phyloP scores from a whole-genome alignment of 2,888 invertebrate genomes.

The Neria commutata region DNA sequence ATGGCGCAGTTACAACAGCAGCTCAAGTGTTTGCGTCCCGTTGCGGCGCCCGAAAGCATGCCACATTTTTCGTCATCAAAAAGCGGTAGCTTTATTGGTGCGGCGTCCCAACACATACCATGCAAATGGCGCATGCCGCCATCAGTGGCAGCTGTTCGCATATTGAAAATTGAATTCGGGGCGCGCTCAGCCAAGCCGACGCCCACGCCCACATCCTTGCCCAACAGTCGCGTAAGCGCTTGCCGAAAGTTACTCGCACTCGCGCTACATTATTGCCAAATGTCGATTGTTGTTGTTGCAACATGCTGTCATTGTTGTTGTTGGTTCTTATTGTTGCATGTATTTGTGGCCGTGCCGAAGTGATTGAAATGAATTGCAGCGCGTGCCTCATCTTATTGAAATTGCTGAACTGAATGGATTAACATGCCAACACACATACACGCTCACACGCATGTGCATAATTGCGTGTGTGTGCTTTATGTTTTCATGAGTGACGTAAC shows the following conservation, averaged over 20 bases:
- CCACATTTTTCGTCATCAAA: conserved; percentile 2
- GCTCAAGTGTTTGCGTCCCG: too few relatives aligned
- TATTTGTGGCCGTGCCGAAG: too few relatives aligned
- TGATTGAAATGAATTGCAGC: background rate
- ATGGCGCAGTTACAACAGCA: too few relatives aligned
- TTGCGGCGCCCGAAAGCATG: conserved; percentile 1
- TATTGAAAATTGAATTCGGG: conserved; percentile 48
- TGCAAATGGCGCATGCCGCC: conserved; percentile 34
- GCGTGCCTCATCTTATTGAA: too few relatives aligned
- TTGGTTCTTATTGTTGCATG: too few relatives aligned
- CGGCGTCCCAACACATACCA: too few relatives aligned
- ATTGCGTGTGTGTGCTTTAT: background rate
- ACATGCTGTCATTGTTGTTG: too few relatives aligned
- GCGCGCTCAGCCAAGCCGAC: background rate
- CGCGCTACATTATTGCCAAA: background rate
- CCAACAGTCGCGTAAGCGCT: background rate
- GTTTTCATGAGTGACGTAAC: too few relatives aligned
- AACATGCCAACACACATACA: background rate
- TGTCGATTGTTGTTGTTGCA: background rate
- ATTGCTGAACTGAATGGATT: background rate
- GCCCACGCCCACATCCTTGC: too few relatives aligned
- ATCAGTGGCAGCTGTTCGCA: conserved; percentile 48
- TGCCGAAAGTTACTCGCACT: background rate
- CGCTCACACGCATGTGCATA: background rate
- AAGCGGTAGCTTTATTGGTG: background rate